Conservation (phyloP, 2,113 vertebrate species). For the cat (Felis catus) region F.catus_Fca126_mat1.0 CM031419.1:208517501-208518000, state of each 20-base stretch:
- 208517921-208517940: conserved; percentile 55
- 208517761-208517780: not conserved
- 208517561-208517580: too few species aligned
- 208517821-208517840: conserved; percentile 22
- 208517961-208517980: conserved; percentile 60
- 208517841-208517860: not conserved
- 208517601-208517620: too few species aligned
- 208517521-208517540: too few species aligned
- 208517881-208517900: conserved; percentile 41
- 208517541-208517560: too few species aligned
- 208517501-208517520: not conserved
- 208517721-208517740: too few species aligned
- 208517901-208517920: conserved; percentile 4
- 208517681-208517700: too few species aligned
- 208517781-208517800: not conserved
- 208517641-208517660: too few species aligned
- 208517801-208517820: not conserved
- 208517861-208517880: conserved; percentile 12
- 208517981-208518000: conserved; percentile 72
- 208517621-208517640: too few species aligned
- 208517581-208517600: too few species aligned
- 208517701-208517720: too few species aligned
- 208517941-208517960: conserved; percentile 63
- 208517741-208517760: too few species aligned
- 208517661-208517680: too few species aligned